A percentile compares a stretch with the other conserved stretches of the same genome.
These are phyloP conservation scores for Pegoplata infirma DNA, from an alignment of 2,888 invertebrate genomes.

Conservation along the genomic window DNA sequence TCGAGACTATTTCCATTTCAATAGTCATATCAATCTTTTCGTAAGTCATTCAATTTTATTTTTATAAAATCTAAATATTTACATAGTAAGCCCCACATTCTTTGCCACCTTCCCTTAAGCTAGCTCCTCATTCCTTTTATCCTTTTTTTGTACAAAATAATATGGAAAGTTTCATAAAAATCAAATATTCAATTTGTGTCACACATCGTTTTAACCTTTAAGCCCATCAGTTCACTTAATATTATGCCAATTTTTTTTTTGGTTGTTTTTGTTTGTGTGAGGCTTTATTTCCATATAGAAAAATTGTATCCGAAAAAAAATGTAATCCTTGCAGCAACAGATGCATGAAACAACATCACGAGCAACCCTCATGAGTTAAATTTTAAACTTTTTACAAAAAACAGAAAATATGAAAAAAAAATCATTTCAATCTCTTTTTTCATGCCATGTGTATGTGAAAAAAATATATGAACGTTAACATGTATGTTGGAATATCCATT, in stretches of 20 bases:
- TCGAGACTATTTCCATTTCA: conserved; percentile 27
- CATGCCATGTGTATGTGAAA: conserved; percentile 40
- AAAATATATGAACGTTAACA: conserved; percentile 5
- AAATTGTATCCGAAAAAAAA: conserved; percentile 9
- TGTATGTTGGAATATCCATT: neutral
- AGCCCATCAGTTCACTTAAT: conserved; percentile 62
- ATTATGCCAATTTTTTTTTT: conserved; percentile 54
- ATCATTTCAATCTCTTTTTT: conserved; percentile 44
- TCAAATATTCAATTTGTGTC: conserved; percentile 73
- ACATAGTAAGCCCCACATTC: neutral
- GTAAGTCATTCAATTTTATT: neutral
- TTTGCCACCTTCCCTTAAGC: too few species aligned
- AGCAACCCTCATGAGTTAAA: conserved; percentile 68
- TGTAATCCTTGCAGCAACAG: conserved; percentile 69
- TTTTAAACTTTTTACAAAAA: conserved; percentile 53
- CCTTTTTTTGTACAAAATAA: conserved; percentile 1
- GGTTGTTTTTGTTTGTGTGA: too few species aligned
- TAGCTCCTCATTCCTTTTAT: neutral
- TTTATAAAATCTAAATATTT: neutral
- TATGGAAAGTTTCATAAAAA: conserved; percentile 55
- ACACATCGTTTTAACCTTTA: conserved; percentile 69
- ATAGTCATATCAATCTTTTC: conserved; percentile 42
- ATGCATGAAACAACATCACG: conserved; percentile 72
- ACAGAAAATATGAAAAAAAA: conserved; percentile 21
- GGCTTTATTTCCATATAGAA: conserved; percentile 53